phyloP scores from a whole-genome alignment of 2,113 vertebrate genomes.

The Telmatochromis brichardi region DNA sequence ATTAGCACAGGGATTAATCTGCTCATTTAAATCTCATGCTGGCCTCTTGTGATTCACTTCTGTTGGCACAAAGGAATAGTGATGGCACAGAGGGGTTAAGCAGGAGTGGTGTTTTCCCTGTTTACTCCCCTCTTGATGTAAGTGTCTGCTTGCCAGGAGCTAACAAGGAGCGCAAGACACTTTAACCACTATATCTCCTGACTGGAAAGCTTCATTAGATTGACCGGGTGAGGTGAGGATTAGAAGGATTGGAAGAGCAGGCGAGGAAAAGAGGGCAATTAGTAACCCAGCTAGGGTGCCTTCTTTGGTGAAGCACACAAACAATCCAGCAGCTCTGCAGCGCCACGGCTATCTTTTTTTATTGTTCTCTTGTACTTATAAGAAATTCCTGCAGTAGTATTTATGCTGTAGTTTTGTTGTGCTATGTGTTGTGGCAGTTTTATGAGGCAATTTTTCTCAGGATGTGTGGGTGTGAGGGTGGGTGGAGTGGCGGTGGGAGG shows the following conservation, averaged over 20 bases:
- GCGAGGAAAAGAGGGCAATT: neutral
- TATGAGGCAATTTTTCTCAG: slow-evolving; percentile 46
- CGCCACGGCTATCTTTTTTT: neutral
- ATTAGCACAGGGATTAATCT: slow-evolving; percentile 54
- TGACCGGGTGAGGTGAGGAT: neutral
- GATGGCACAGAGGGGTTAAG: neutral
- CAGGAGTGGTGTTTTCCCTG: neutral
- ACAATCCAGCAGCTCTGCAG: neutral
- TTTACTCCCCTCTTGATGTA: neutral
- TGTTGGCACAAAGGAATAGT: neutral
- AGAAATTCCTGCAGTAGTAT: neutral
- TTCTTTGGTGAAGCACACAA: neutral
- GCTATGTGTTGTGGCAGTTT: slow-evolving; percentile 40
- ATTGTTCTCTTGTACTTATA: neutral
- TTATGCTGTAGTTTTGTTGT: neutral
- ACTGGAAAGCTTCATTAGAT: slow-evolving; percentile 22
- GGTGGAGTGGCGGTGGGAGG: neutral
- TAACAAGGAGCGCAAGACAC: slow-evolving; percentile 10
- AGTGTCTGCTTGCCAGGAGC: slow-evolving; percentile 17
- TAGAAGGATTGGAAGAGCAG: neutral
- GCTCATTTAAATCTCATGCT: slow-evolving; percentile 44
- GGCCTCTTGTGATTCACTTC: slow-evolving; percentile 30
- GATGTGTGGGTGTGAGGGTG: neutral
- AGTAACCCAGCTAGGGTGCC: neutral
- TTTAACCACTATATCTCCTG: slow-evolving; percentile 8